Evolutionary conservation across 2,113 vertebrate genomes (phyloP).

Genomic region (Psittacara wagleri): DNA sequence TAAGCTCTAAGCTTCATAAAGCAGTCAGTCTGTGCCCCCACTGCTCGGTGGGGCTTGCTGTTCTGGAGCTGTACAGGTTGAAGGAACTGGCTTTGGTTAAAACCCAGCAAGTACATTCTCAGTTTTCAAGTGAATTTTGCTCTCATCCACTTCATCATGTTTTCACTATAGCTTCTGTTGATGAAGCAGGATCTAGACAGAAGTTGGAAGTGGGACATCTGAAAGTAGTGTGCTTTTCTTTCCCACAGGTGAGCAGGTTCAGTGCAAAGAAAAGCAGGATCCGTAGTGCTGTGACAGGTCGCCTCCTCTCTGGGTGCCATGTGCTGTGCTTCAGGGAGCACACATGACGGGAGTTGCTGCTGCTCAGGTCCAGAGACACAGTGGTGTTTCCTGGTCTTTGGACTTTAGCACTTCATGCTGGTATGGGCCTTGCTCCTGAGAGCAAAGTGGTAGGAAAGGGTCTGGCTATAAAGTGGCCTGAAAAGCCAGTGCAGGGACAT

Average conservation of each 20-base stretch:
- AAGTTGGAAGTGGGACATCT: not conserved
- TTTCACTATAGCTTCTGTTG: not conserved
- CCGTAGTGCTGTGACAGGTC: rapidly evolving
- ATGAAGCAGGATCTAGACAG: not conserved
- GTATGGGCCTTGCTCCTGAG: not conserved
- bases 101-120: not conserved
- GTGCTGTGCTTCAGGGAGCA: not conserved
- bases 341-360: rapidly evolving
- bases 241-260: not conserved
- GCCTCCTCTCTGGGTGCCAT: not conserved
- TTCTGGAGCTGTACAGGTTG: rapidly evolving
- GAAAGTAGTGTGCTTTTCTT: not conserved
- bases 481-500: rapidly evolving
- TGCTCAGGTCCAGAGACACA: not conserved
- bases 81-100: rapidly evolving
- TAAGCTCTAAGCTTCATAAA: rapidly evolving
- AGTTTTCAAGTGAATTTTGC: rapidly evolving
- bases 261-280: not conserved
- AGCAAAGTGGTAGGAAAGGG: not conserved
- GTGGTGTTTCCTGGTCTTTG: not conserved
- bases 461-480: not conserved
- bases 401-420: not conserved
- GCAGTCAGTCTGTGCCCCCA: not conserved
- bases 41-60: rapidly evolving
- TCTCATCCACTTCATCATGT: not conserved